Percentiles rank a stretch among this genome's conserved stretches.
Conservation (phyloP, 1,140 invertebrate genomes). For the Halyomorpha halys region DNA sequence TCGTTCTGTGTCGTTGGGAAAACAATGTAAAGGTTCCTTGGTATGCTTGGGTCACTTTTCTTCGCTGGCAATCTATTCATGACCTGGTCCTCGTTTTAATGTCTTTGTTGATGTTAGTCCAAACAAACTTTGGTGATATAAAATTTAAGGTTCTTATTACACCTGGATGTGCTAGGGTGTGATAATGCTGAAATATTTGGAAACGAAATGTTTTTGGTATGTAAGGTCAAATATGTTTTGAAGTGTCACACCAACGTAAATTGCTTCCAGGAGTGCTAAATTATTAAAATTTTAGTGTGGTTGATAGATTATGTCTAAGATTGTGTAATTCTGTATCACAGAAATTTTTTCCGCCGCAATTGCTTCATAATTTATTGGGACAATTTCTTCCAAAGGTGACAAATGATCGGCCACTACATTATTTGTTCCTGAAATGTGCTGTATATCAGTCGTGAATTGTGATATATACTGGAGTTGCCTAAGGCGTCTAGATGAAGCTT, state of each 20-base stretch:
- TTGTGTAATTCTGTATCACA: constrained; percentile 5
- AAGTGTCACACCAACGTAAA: background rate
- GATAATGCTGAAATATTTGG: background rate
- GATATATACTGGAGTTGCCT: constrained; percentile 31
- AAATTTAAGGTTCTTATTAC: background rate
- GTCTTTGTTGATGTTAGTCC: constrained; percentile 6
- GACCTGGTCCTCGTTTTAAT: background rate
- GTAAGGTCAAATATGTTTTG: constrained; percentile 1
- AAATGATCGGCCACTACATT: constrained; percentile 12
- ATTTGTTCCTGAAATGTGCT: constrained; percentile 16
- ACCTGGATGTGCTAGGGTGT: background rate
- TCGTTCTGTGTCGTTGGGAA: background rate
- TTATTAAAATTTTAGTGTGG: background rate
- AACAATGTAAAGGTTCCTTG: background rate
- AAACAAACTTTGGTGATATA: background rate
- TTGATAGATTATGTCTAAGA: background rate
- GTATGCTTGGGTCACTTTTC: constrained; percentile 10
- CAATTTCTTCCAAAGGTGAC: constrained; percentile 11
- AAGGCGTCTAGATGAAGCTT: constrained; percentile 28
- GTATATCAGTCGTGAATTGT: constrained; percentile 29
- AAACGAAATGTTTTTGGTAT: background rate
- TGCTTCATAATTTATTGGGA: constrained; percentile 7
- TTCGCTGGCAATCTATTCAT: background rate
- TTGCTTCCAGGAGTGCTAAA: background rate
- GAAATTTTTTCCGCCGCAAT: background rate